Conservation (phyloP, 53 echinoderm and acorn worm species). For the Glandiceps talaboti region DNA sequence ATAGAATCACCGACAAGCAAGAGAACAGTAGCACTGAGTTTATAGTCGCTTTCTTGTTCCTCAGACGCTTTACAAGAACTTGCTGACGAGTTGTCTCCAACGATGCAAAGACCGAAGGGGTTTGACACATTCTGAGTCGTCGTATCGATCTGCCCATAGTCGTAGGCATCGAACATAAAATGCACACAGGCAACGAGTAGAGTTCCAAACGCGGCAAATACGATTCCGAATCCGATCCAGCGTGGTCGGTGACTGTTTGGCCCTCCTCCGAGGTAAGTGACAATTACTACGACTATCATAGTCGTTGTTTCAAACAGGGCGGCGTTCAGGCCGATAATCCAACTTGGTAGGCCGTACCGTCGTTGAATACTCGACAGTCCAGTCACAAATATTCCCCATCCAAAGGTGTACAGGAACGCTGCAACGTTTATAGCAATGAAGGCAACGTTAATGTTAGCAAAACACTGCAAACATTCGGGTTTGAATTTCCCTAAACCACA, state of each 20-base stretch:
- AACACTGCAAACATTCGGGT: neutral
- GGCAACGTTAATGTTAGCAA: neutral
- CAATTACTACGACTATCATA: neutral
- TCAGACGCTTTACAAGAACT: neutral
- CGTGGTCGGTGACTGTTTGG: neutral
- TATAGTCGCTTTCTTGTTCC: neutral
- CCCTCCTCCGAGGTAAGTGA: neutral
- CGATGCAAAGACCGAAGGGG: neutral
- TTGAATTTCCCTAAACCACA: neutral
- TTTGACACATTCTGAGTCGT: neutral
- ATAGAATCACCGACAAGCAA: neutral
- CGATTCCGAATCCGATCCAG: neutral
- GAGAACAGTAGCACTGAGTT: neutral
- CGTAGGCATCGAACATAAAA: neutral
- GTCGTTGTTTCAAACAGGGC: neutral
- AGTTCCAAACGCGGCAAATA: neutral
- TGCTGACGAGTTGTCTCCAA: neutral
- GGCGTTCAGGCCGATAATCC: conserved; percentile 6
- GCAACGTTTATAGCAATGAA: neutral
- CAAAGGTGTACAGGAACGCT: neutral
- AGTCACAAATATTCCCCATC: neutral
- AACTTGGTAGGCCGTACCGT: neutral
- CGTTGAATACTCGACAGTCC: neutral
- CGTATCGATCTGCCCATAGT: neutral
- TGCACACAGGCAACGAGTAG: neutral